These are phyloP conservation scores for Gasterosteus aculeatus DNA, from an alignment of 2,113 vertebrate genomes.

Conservation along the genomic window DNA sequence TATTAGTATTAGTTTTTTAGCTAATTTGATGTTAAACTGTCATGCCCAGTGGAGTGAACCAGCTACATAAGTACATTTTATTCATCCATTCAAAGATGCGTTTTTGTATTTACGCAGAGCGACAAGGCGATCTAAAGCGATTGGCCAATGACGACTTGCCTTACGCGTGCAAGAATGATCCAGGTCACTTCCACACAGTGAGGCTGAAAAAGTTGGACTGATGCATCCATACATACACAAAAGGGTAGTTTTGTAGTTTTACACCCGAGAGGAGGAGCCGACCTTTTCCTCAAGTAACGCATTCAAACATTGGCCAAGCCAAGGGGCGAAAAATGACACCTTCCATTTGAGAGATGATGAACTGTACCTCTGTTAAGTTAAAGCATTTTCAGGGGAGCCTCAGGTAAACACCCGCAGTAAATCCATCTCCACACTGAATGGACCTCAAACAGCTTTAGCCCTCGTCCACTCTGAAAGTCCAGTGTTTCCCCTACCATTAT, in stretches of 20 bases:
- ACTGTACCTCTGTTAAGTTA: constrained; percentile 32
- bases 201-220: neutral
- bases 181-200: neutral
- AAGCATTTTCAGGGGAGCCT: constrained; percentile 12
- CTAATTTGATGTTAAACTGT: constrained; percentile 1
- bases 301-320: neutral
- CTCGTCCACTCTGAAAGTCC: constrained; percentile 1
- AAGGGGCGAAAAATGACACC: neutral
- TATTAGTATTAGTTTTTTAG: neutral
- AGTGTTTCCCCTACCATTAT: no score
- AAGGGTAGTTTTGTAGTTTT: neutral
- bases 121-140: neutral
- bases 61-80: neutral
- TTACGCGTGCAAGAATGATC: neutral
- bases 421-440: constrained; percentile 22
- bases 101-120: neutral
- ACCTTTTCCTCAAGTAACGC: neutral
- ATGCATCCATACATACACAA: neutral
- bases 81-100: constrained; percentile 26
- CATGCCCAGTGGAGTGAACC: no score
- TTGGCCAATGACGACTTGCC: neutral
- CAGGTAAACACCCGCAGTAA: constrained; percentile 26
- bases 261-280: neutral
- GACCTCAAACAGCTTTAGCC: constrained; percentile 33
- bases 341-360: constrained; percentile 33